These are phyloP conservation scores for Siderastrea radians DNA, from an alignment of 92 coral and sea anemone genomes.

Conservation along the genomic window DNA sequence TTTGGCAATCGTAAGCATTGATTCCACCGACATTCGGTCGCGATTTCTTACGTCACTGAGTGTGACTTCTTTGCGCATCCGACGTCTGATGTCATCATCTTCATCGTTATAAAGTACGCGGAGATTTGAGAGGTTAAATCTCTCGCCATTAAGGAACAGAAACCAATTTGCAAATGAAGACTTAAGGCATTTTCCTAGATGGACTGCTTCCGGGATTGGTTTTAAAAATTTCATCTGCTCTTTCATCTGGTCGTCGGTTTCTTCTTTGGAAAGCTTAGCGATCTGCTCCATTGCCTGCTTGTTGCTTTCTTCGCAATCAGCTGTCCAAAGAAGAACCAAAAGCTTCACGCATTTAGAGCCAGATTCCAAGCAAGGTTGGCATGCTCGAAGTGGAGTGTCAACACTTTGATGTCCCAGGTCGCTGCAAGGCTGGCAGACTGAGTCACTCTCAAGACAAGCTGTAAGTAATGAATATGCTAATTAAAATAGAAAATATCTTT, in stretches of 20 bases:
- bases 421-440: constrained; percentile 47
- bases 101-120: constrained; percentile 49
- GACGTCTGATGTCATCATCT: constrained; percentile 22
- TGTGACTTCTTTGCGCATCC: constrained; percentile 23
- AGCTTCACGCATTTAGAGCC: constrained; percentile 39
- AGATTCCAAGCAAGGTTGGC: constrained; percentile 26
- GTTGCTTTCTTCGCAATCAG: constrained; percentile 55
- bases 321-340: constrained; percentile 47
- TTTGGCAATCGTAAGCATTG: constrained; percentile 30
- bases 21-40: constrained; percentile 62
- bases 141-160: constrained; percentile 7
- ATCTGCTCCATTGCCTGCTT: constrained; percentile 66
- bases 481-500: no score
- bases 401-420: constrained; percentile 23
- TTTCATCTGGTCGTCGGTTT: constrained; percentile 13
- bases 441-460: constrained; percentile 12
- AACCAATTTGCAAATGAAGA: constrained; percentile 56
- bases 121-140: constrained; percentile 42
- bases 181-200: constrained; percentile 57
- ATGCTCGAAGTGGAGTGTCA: constrained; percentile 37
- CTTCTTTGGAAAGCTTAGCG: neutral
- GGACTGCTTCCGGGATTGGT: constrained; percentile 66
- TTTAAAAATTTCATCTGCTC: constrained; percentile 17
- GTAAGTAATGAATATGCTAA: neutral
- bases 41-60: constrained; percentile 43